These are phyloP conservation scores for Poecile montanus DNA, from an alignment of 2,797 vertebrate species.

Conservation along the genomic window DNA sequence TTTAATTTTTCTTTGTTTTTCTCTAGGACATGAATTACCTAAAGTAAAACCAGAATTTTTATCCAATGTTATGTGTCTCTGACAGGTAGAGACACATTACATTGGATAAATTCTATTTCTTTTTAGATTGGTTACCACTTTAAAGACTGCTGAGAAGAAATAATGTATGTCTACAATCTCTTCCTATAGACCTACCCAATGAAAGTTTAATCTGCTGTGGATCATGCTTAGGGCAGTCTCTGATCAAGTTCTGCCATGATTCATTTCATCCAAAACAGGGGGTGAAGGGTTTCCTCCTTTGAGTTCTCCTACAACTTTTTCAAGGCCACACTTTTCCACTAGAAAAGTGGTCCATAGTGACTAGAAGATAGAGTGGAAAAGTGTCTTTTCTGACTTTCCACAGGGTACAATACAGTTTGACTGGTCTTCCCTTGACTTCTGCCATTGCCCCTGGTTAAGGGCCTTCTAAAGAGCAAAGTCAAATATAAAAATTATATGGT, in stretches of 20 bases:
- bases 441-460: neutral
- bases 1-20: constrained; percentile 42
- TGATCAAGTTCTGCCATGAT: neutral
- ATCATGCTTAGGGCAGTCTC: neutral
- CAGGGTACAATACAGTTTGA: neutral
- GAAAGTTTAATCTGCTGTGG: neutral
- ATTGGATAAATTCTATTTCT: neutral
- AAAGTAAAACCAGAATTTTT: neutral
- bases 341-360: neutral
- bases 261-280: neutral
- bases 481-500: neutral
- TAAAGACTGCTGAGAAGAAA: neutral
- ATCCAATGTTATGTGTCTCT: neutral
- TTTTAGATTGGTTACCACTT: neutral
- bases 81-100: neutral
- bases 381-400: neutral
- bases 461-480: neutral
- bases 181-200: neutral
- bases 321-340: neutral
- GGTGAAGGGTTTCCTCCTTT: neutral
- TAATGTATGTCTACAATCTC: neutral
- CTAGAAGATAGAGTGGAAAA: neutral
- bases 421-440: neutral
- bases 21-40: neutral
- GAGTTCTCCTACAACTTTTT: neutral